Evolutionary conservation across 23 tunicate species (phyloP), one percentile per base, ranked within the genome.

Genomic region (Ciona savignyi): DNA sequence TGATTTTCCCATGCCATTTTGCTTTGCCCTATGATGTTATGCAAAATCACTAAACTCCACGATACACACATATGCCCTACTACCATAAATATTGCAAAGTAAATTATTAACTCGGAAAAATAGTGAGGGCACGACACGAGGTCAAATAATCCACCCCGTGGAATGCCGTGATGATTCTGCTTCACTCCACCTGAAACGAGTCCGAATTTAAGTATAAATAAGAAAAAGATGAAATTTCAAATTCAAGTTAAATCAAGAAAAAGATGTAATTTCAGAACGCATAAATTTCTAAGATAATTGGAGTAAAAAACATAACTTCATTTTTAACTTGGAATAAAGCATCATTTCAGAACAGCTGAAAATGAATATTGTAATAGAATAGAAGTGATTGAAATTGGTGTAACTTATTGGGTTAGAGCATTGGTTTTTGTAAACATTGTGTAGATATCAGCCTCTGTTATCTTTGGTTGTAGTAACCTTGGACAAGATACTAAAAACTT

Each of bases 101-200:
- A 84, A 35, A 77, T 68, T 33, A 84, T 20, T 1, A 84, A 33
- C 34, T 84, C 89, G 26, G 70, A 72, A 20, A 84, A 84, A 68
- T 84, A 84, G 33, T 84, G 89, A 4, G 89, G 89, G 49, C 89
- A 84, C 1, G 89, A 84, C 15, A 84, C 89, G 32, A 63, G 51
- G 22, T 63, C 21, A 65, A 84, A 84, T 23, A 74, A 11, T 6
- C 80, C 80, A 65, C 74, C 80, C 30, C 67, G 74, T 23, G 87
- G 89, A 0, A 84, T 67, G 23, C 78, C 77, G 61, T 84, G 81
- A 1, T 63, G 49, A 1, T 84, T 70, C 4, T 22, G 60, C 34
- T 84, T 77, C 22, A 70, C 74, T 34, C 78, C 72, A 9, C 62
- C 86, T 81, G 32, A 9, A 15, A n/a, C n/a, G n/a, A n/a, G n/a